Conservation (phyloP, 1,140 invertebrate genomes). For the Physella acuta region DNA sequence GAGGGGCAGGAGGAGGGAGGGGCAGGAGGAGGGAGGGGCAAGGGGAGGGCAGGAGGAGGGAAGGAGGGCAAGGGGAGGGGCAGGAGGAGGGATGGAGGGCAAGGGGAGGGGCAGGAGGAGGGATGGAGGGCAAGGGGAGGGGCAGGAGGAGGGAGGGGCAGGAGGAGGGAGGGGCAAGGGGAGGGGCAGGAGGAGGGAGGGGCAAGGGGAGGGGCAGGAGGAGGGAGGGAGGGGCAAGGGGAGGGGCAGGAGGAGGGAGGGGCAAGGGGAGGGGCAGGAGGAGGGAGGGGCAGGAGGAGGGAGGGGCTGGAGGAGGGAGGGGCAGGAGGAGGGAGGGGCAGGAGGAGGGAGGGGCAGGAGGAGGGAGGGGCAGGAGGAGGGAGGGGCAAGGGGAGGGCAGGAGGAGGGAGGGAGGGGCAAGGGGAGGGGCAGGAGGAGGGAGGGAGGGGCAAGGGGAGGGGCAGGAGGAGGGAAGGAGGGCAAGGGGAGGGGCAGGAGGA, state of each 20-base stretch:
- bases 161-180: no score
- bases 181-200: neutral
- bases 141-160: no score
- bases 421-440: neutral
- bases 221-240: slow-evolving; percentile 4
- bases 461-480: neutral
- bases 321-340: no score
- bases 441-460: neutral
- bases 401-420: neutral
- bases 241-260: neutral
- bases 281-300: neutral
- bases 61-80: no score
- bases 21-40: no score
- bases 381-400: neutral
- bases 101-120: no score
- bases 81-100: no score
- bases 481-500: neutral
- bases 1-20: no score
- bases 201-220: neutral
- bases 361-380: neutral
- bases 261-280: slow-evolving; percentile 2
- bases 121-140: no score
- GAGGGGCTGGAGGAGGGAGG: no score
- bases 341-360: neutral
- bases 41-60: no score